Percentiles rank a stretch among this genome's conserved stretches.
These are phyloP conservation scores for Coelopa pilipes DNA, from an alignment of 2,888 invertebrate genomes.

Conservation along the genomic window DNA sequence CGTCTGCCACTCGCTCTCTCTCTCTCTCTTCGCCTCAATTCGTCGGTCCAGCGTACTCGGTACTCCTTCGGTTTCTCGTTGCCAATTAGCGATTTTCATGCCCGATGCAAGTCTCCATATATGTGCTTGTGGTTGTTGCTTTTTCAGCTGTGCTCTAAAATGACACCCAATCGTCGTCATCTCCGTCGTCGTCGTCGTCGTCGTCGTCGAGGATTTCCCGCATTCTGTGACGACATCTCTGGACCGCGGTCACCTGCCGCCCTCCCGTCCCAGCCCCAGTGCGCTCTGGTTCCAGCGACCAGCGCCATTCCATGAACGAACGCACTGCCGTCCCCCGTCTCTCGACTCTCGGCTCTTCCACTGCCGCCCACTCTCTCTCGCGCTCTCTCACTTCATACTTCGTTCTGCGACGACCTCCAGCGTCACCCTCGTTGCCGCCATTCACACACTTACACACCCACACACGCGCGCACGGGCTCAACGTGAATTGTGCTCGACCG, in stretches of 20 bases:
- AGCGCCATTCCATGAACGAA: neutral
- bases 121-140: constrained; percentile 6
- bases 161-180: neutral
- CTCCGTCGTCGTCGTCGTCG: neutral
- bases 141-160: neutral
- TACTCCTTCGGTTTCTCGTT: neutral
- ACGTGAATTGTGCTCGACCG: neutral
- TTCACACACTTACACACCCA: constrained; percentile 15
- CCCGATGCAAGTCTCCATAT: constrained; percentile 9
- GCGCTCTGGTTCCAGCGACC: neutral
- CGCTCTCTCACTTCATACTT: no score
- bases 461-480: neutral
- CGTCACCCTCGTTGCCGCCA: constrained; percentile 44
- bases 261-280: neutral
- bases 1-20: no score
- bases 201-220: constrained; percentile 11
- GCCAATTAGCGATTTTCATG: neutral
- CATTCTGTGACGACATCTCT: constrained; percentile 12
- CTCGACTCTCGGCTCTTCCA: neutral
- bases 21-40: neutral
- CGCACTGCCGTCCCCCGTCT: neutral
- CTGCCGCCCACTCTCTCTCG: neutral
- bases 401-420: constrained; percentile 48
- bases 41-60: neutral
- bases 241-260: neutral